These are phyloP conservation scores for Drosophila tsacasi DNA, from an alignment of 1,140 invertebrate genomes.

Conservation along the genomic window DNA sequence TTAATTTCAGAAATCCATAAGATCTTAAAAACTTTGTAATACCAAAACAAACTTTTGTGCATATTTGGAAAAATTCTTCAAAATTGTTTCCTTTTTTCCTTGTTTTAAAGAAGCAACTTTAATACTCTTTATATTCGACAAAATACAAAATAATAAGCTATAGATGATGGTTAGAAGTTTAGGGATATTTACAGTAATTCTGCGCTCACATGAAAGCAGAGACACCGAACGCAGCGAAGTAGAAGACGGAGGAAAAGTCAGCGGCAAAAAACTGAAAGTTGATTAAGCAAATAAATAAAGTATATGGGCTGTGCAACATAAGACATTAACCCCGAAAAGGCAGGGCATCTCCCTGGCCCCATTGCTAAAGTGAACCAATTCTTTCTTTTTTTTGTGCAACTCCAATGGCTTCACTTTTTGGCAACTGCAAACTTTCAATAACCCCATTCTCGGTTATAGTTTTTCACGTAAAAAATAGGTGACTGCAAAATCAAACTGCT, in stretches of 20 bases:
- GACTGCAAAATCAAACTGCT: not conserved
- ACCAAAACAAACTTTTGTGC: no score
- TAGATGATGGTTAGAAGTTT: not conserved
- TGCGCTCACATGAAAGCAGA: not conserved
- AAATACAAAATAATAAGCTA: not conserved
- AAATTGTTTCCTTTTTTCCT: no score
- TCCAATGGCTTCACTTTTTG: not conserved
- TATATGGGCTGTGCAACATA: slow-evolving; percentile 4
- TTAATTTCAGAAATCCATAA: no score
- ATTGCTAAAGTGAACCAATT: slow-evolving; percentile 4
- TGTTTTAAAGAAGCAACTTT: no score
- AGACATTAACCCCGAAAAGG: slow-evolving; percentile 15
- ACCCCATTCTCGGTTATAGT: slow-evolving; percentile 7
- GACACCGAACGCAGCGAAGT: slow-evolving; percentile 22
- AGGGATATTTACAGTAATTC: not conserved
- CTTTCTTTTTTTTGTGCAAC: not conserved
- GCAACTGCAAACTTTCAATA: slow-evolving; percentile 7
- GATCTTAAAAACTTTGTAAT: no score
- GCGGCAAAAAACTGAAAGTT: slow-evolving; percentile 10
- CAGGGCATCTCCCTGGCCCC: slow-evolving; percentile 10
- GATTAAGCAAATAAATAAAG: slow-evolving; percentile 20
- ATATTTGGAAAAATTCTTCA: no score
- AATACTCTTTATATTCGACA: no score
- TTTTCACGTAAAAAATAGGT: not conserved
- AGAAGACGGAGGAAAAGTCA: slow-evolving; percentile 1